These are phyloP conservation scores for Mormoops blainvillei DNA, from an alignment of 2,113 vertebrate species.

Conservation along the genomic window DNA sequence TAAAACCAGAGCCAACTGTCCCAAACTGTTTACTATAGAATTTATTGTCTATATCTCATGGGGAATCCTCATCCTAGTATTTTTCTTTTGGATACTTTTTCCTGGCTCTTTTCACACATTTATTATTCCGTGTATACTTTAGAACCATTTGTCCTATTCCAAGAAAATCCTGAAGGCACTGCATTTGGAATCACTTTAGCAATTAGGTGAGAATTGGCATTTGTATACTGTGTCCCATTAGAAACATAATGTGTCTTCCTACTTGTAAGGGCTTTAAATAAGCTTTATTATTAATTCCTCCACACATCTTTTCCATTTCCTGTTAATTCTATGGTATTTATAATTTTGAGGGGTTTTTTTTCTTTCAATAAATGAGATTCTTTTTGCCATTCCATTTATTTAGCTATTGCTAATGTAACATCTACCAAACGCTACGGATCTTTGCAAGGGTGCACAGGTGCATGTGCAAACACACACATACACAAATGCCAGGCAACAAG, in stretches of 20 bases:
- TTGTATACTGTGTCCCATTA: background rate
- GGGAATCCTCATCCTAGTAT: background rate
- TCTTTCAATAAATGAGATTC: background rate
- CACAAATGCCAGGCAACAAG: background rate
- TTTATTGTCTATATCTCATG: background rate
- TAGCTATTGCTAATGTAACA: background rate
- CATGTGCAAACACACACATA: background rate
- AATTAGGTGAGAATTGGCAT: background rate
- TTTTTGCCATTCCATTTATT: background rate
- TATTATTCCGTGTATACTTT: background rate
- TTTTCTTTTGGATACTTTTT: constrained; percentile 19
- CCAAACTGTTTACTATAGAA: background rate
- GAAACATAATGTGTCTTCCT: background rate
- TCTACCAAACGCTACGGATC: background rate
- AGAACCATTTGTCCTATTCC: background rate
- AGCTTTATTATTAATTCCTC: background rate
- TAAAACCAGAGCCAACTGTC: background rate
- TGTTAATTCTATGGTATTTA: background rate
- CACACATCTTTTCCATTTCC: background rate
- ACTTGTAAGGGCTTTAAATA: background rate
- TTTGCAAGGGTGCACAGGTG: background rate
- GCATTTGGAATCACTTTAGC: background rate
- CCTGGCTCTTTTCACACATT: background rate
- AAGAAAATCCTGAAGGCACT: background rate
- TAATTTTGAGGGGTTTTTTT: background rate